Percentiles rank a stretch among this genome's conserved stretches.
These are phyloP conservation scores for Trididemnum miniatum DNA, from an alignment of 23 tunicate genomes.

Conservation along the genomic window DNA sequence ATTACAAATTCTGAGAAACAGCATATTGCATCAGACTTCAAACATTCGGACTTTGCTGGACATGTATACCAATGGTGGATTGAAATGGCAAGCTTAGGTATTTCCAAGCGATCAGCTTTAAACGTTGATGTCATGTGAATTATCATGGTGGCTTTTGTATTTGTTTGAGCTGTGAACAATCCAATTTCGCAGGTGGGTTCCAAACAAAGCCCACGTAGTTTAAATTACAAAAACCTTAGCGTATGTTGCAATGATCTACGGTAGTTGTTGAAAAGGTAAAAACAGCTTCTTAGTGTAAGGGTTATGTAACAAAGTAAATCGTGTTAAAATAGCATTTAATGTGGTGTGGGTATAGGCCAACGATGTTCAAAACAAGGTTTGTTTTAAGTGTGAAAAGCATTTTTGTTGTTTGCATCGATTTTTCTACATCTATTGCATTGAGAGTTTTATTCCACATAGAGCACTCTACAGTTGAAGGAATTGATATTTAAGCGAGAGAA, in stretches of 20 bases:
- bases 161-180: background rate
- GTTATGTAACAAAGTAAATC: background rate
- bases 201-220: background rate
- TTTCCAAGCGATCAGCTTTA: background rate
- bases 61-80: background rate
- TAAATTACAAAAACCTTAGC: conserved; percentile 4
- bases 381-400: background rate
- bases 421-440: background rate
- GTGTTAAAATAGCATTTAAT: conserved; percentile 3
- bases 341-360: conserved; percentile 5
- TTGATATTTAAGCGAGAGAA: too few relatives aligned
- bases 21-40: background rate
- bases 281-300: background rate
- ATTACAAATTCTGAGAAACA: background rate
- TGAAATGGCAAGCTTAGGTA: conserved; percentile 3
- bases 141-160: background rate
- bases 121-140: background rate
- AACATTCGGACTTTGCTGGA: background rate
- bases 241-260: background rate
- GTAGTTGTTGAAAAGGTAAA: conserved; percentile 10
- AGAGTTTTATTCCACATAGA: conserved; percentile 1
- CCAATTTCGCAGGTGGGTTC: background rate
- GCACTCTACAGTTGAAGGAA: background rate
- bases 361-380: background rate
- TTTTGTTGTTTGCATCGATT: background rate